Evolutionary conservation across 2,888 invertebrate genomes (phyloP).

Genomic region (Drosophila lutescens): DNA sequence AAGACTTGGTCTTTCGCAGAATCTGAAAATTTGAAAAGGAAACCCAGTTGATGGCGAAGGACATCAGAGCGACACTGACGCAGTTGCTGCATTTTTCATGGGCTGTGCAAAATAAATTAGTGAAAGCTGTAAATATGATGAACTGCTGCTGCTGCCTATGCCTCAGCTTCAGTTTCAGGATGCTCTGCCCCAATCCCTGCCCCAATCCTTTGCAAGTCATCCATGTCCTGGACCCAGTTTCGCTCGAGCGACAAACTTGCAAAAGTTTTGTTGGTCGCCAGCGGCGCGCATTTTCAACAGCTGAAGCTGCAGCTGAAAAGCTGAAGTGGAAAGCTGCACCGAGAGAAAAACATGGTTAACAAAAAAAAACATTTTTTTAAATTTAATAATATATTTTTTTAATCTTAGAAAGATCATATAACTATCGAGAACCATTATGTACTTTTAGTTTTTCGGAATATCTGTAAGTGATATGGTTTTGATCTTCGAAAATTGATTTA

Average conservation of each 20-base stretch:
- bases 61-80: conserved; percentile 31
- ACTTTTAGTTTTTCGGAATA: no score
- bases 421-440: no score
- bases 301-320: conserved; percentile 55
- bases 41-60: conserved; percentile 38
- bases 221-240: conserved; percentile 56
- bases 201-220: conserved; percentile 26
- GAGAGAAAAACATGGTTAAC: not conserved
- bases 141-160: conserved; percentile 53
- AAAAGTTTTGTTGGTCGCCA: conserved; percentile 67
- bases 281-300: conserved; percentile 57
- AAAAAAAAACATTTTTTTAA: not conserved
- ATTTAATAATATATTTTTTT: no score
- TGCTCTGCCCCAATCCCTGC: not conserved
- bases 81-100: conserved; percentile 72
- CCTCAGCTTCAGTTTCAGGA: not conserved
- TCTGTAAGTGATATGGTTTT: no score
- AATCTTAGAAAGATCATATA: no score
- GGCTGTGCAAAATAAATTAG: conserved; percentile 72
- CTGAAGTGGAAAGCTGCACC: conserved; percentile 38
- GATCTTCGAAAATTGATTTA: no score
- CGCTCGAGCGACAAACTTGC: conserved; percentile 67
- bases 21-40: conserved; percentile 26
- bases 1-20: conserved; percentile 11
- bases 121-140: conserved; percentile 75